Base-by-base conservation (phyloP, 2,113 vertebrate species). In the Holacanthus passer region DNA sequence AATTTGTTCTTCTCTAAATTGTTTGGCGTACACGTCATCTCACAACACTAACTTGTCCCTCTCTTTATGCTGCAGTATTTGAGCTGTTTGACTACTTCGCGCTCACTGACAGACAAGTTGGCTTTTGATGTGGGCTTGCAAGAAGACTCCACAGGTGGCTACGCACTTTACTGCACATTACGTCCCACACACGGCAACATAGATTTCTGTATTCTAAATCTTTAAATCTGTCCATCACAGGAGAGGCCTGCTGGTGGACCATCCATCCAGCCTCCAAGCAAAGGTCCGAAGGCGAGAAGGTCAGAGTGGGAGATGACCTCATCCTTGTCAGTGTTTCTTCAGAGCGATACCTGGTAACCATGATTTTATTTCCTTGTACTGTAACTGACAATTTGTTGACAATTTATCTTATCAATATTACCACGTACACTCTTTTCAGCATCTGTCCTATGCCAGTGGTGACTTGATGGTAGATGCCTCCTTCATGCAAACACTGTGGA, bases 401-500 rank as follows among this genome's bases (percentile, higher is more conserved):
- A 29, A 1, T 43, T 24, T 5, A 35, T 64, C 11, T 71, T 24
- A 70, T 20, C 8, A 60, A 43, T 55, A 17, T 69, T 19, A 37
- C 7, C 27, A 27, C n/a, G 27, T 71, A 17, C 45, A 1, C 45
- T 65, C 13, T 70, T 70, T 53, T 66, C 66, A 98, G 97, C 97
- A 98, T 85, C 94, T 98, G 37, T 98, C 97, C 1, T 97, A 96
- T 0, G 96, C 97, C 80, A 98, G 97, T 7, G 97, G 96, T 52
- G 97, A 98, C 72, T 94, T 98, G 64, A 97, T 98, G 93, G 97
- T 96, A 0, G 97, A 98, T 0, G 97, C 97, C 10, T 98, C 97
- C 74, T 98, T 98, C 94, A 98, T 98, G 97, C 97, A 98, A 92
- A 98, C 97, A 0, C 94, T 98, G 64, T 98, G 97, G 97, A 98